Evolutionary conservation across 1,140 invertebrate species (phyloP).

Genomic region (Manduca sexta): DNA sequence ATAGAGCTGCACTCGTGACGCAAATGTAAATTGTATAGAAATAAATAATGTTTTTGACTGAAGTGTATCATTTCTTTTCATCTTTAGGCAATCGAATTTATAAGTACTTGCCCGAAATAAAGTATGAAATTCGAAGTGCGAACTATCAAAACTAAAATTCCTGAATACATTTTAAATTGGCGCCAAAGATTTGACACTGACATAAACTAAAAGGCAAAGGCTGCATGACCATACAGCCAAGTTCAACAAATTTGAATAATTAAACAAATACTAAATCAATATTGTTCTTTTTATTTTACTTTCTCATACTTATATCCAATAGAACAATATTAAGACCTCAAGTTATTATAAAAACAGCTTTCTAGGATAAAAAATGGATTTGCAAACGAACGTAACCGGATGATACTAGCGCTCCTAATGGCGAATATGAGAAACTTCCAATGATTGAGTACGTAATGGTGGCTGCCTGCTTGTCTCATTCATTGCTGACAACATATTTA

Average conservation of each 20-base stretch:
- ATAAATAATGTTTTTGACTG: constrained; percentile 63
- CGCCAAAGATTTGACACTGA: not conserved
- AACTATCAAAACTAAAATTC: too few relatives aligned
- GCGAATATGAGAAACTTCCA: constrained; percentile 12
- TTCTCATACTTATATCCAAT: too few relatives aligned
- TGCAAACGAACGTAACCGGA: constrained; percentile 1
- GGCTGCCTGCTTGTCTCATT: constrained; percentile 48
- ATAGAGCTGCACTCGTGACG: constrained; percentile 50
- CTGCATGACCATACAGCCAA: not conserved
- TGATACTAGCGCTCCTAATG: constrained; percentile 16
- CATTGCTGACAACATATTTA: constrained; percentile 68
- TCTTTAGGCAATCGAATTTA: too few relatives aligned
- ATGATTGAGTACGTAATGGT: constrained; percentile 53
- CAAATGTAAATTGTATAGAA: constrained; percentile 67
- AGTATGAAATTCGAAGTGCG: too few relatives aligned
- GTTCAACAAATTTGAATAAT: not conserved
- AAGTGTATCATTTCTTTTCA: constrained; percentile 21
- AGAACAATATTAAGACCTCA: too few relatives aligned
- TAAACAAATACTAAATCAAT: not conserved
- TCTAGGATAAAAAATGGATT: not conserved
- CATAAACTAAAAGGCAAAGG: not conserved
- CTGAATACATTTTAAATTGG: not conserved
- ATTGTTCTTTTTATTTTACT: not conserved
- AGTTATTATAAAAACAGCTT: too few relatives aligned
- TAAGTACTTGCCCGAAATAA: too few relatives aligned